Base-by-base conservation (phyloP, 2,888 invertebrate genomes). In the Plagiodera versicolora region DNA sequence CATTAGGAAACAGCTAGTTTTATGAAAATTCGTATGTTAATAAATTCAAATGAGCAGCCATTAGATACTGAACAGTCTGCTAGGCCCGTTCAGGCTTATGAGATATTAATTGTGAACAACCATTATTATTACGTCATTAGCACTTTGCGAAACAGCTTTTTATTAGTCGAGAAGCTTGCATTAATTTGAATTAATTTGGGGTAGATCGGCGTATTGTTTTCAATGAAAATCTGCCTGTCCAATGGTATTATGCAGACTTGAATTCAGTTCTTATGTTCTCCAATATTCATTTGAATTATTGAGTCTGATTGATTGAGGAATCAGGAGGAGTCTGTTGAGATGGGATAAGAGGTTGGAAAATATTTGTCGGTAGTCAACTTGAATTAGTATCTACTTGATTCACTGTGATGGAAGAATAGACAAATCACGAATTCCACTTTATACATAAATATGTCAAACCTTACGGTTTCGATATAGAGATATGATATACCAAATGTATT, bases 121-220 rank as follows among this genome's bases (percentile, higher is more conserved):
- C 76, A 77, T 79, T 76, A 79, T 80, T 79, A 79, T 79, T 79
- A 77, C 75, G 78, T 78, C 80, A 79, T 80, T 80, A 79, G 79
- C 77, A 75, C 77, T 74, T 74, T 71, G 72, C 71, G 69, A 72
- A 39, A 70, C 73, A 67, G 73, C 73, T 75, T 75, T 75, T 76
- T 76, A 74, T 72, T 68, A 69, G 71, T 69, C 69, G 68, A 64
- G 64, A 66, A 66, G 70, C 70, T 71, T 67, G 75, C 74, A 77
- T 77, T 76, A 76, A 77, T 76, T 77, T 76, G 72, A 75, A 75
- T 77, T 70, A 65, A 69, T 71, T 69, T 70, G 50, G 57, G 58
- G 60, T 24, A 53, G 39, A 19, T 47, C 14, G 14, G 39, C n/a
- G 39, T 6, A 14, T 39, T 39, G 39, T 39, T 39, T 6, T 39